A percentile compares a stretch with the other conserved stretches of the same genome.
Conservation (phyloP, 2,797 vertebrate species). For the Dendrocincla fuliginosa region DNA sequence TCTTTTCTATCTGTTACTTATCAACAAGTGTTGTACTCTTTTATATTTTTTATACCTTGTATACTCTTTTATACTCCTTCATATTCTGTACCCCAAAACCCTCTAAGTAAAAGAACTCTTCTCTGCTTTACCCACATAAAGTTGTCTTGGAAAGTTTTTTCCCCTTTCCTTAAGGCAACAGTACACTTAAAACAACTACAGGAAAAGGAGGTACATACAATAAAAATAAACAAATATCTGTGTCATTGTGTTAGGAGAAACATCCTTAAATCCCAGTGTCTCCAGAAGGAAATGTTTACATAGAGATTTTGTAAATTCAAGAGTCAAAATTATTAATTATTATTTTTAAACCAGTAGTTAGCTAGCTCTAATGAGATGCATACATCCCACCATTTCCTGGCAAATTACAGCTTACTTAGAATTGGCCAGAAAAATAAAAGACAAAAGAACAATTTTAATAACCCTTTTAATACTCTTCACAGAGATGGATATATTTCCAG, state of each 20-base stretch:
- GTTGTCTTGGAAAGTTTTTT: no score
- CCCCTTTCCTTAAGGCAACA: no score
- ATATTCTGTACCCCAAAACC: no score
- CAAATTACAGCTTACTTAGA: neutral
- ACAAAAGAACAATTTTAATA: neutral
- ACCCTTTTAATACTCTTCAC: neutral
- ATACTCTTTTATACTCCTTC: no score
- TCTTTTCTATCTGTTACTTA: no score
- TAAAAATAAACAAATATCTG: neutral
- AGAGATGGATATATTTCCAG: neutral
- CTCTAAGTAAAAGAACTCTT: no score
- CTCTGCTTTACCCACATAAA: no score
- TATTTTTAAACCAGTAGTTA: neutral
- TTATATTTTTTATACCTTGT: no score
- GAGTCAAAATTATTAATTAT: neutral
- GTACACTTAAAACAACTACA: neutral
- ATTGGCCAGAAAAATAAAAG: neutral
- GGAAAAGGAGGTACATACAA: neutral
- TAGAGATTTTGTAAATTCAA: neutral
- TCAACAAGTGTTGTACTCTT: no score
- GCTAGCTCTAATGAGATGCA: neutral
- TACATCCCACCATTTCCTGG: neutral
- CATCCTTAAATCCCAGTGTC: neutral
- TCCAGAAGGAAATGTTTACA: neutral
- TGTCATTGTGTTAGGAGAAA: neutral